Base-by-base conservation (phyloP, 2,888 invertebrate genomes). In the Nudaria mundana region DNA sequence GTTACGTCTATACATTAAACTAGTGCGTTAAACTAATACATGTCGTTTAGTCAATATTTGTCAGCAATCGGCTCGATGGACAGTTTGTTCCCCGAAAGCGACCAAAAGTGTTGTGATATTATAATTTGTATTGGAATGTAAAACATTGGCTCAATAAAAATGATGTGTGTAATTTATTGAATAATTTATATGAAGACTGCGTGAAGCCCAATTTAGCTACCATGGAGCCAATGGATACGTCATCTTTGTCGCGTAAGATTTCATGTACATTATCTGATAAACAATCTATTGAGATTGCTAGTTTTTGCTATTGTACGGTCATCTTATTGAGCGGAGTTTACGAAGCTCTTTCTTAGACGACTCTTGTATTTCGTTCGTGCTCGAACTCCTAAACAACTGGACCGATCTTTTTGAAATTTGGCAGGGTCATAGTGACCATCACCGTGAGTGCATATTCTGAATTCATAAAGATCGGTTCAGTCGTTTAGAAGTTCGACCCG, bases 21-120 rank as follows among this genome's bases (percentile, higher is more conserved):
- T 54, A 54, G 30, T 48, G 47, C 32, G 56, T 55, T 49, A 57
- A 54, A 37, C 48, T 52, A 49, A 49, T 50, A 52, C 63, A 66
- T 65, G 64, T 62, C 61, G 54, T 54, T 52, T 48, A 63, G 63
- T 77, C 72, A 78, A 77, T 76, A 78, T 80, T 79, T 72, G 59
- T 52, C 48, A 46, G 52, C 55, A 64, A 67, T 57, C 63, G 51
- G 63, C 58, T 63, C 63, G 54, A 61, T 50, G 58, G 46, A 64
- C 65, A 70, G 56, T 60, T 53, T 31, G 39, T 49, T 44, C 30
- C 34, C 40, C 15, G 40, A 51, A 33, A 45, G 23, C 43, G 38
- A 40, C 30, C 30, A 34, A 37, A 49, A 50, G 63, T 63, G 60
- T 47, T 38, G 56, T 66, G 58, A 48, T 46, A 45, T 41, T 30